phyloP scores from a whole-genome alignment of 2,888 invertebrate species.

The Atethmia centrago region DNA sequence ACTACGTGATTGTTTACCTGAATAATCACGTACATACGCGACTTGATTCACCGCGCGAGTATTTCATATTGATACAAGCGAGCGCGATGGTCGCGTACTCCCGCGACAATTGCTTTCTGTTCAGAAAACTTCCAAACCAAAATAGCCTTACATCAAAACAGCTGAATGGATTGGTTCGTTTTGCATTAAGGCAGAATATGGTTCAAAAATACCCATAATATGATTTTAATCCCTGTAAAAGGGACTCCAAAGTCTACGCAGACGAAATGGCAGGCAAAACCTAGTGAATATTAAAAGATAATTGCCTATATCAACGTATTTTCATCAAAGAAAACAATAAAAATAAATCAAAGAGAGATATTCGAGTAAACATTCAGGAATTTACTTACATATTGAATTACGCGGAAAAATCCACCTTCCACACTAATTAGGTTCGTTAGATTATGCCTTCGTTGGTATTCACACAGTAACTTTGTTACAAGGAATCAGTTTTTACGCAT shows the following conservation, averaged over 20 bases:
- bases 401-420: constrained; percentile 31
- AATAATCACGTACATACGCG: neutral
- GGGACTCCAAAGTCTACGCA: neutral
- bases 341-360: constrained; percentile 45
- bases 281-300: neutral
- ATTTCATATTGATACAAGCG: neutral
- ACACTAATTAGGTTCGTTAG: constrained; percentile 50
- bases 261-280: neutral
- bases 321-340: constrained; percentile 34
- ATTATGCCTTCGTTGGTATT: constrained; percentile 19
- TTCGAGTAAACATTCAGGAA: constrained; percentile 40
- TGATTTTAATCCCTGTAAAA: neutral
- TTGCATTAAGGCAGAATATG: neutral
- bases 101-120: too few relatives aligned
- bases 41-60: neutral
- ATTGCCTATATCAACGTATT: constrained; percentile 19
- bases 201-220: neutral
- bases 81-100: neutral
- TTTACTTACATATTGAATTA: constrained; percentile 52
- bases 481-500: constrained; percentile 30
- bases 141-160: neutral
- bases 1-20: neutral
- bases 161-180: neutral
- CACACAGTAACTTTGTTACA: constrained; percentile 40
- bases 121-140: too few relatives aligned